Conservation (phyloP, 2,888 invertebrate species). For the Ornithoptera alexandrae region DNA sequence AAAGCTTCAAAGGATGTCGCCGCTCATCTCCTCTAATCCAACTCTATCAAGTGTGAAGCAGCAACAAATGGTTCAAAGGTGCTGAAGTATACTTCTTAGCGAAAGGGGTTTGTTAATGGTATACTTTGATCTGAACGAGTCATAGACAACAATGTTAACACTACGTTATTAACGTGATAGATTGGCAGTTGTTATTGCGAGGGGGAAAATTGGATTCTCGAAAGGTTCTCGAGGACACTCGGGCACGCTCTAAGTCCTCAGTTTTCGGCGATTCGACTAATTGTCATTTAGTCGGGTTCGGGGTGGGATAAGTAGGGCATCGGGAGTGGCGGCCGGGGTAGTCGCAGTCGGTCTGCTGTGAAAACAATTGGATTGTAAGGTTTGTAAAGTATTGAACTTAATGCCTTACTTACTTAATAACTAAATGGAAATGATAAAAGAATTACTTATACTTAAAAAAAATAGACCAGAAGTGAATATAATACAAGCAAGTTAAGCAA, state of each 20-base stretch:
- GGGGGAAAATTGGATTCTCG: slow-evolving; percentile 1
- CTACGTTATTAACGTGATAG: neutral
- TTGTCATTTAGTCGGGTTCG: neutral
- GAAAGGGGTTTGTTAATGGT: neutral
- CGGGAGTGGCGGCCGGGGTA: neutral
- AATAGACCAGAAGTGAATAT: too few species aligned
- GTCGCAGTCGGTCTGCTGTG: neutral
- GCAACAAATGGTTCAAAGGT: slow-evolving; percentile 4
- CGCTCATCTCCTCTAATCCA: too few species aligned
- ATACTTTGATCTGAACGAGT: slow-evolving; percentile 4
- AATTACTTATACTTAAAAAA: too few species aligned
- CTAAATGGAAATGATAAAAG: too few species aligned
- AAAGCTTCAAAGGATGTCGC: too few species aligned
- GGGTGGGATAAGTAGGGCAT: neutral
- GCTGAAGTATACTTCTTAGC: slow-evolving; percentile 5
- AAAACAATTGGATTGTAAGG: too few species aligned
- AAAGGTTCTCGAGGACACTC: neutral
- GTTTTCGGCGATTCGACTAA: neutral
- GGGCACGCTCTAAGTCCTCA: neutral
- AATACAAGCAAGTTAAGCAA: too few species aligned
- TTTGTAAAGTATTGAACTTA: too few species aligned
- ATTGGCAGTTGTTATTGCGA: neutral
- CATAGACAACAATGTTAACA: slow-evolving; percentile 6
- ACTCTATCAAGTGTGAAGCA: neutral
- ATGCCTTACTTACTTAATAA: too few species aligned